Base-by-base conservation (phyloP, 2,888 invertebrate genomes). In the Augiades crinisus region DNA sequence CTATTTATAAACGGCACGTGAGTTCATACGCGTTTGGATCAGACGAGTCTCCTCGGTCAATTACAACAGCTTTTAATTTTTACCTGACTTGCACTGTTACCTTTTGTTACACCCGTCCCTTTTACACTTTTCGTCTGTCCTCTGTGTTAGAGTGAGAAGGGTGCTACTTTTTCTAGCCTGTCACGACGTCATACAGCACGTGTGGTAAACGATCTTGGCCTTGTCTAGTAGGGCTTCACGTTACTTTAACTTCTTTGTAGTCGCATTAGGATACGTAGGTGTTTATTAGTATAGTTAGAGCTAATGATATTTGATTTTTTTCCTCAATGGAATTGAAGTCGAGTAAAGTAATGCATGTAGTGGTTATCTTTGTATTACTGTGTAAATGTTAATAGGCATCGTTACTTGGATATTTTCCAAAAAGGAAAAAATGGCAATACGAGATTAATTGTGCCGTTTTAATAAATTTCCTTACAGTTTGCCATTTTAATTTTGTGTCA, bases 221-320 rank as follows among this genome's bases (percentile, higher is more conserved):
- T 67, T 67, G 62, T 54, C 47, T 52, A 41, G 45, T 58, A 58
- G 50, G 65, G 65, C 60, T 65, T 67, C 65, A 47, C 34, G 34
- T 54, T 51, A 31, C 36, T 31, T 14, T 38, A 10, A 19, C 14
- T 14, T 12, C 27, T 31, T 31, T 17, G 47, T 36, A 30, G 30
- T 30, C 30, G 5, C 19, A 5, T 19, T 19, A 4, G 19, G 3
- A 19, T 36, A 5, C 36, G 27, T 33, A 17, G 34, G 34, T n/a
- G 17, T 14, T 34, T 16, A 16, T 14, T n/a, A n/a, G n/a, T n/a
- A n/a, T n/a, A n/a, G n/a, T n/a, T n/a, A n/a, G n/a, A n/a, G n/a
- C n/a, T n/a, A 19, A 19, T 19, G 19, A 19, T 19, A 19, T 5
- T 5, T 4, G 3, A 19, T 19, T 19, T 19, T 30, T 34, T 27